Conservation (phyloP, 2,888 invertebrate species). For the Sturmia bella region DNA sequence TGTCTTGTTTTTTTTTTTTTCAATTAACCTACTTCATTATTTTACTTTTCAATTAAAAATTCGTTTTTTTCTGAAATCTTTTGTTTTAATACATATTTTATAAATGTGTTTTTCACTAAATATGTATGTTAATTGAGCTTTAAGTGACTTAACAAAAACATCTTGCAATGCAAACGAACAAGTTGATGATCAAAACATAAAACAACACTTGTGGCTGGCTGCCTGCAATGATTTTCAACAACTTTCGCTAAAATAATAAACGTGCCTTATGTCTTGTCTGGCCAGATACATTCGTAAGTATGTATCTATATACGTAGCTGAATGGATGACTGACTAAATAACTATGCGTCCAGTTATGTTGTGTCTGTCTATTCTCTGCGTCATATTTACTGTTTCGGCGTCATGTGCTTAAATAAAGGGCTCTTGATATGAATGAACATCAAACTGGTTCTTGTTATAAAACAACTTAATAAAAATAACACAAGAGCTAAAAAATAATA, state of each 20-base stretch:
- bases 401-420: conserved; percentile 46
- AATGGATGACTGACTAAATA: conserved; percentile 21
- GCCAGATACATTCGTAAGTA: not conserved
- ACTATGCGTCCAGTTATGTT: conserved; percentile 42
- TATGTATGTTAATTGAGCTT: not conserved
- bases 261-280: conserved; percentile 33
- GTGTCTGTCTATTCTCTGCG: not conserved
- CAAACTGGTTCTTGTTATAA: conserved; percentile 61
- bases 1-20: not conserved
- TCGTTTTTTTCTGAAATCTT: conserved; percentile 21
- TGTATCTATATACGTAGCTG: not conserved
- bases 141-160: conserved; percentile 25
- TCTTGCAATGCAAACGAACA: conserved; percentile 13
- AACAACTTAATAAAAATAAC: conserved; percentile 2
- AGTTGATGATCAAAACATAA: not conserved
- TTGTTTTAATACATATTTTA: conserved; percentile 15
- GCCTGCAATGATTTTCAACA: conserved; percentile 47
- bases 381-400: conserved; percentile 1
- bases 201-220: conserved; percentile 34
- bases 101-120: conserved; percentile 26
- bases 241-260: conserved; percentile 65
- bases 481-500: not conserved
- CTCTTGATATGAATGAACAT: conserved; percentile 20
- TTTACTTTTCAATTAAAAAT: conserved; percentile 29
- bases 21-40: conserved; percentile 61